Percentiles rank a stretch among this genome's conserved stretches.
phyloP scores from a whole-genome alignment of 35 echinoderm and acorn worm genomes.

The Ophiothrix spiculata region DNA sequence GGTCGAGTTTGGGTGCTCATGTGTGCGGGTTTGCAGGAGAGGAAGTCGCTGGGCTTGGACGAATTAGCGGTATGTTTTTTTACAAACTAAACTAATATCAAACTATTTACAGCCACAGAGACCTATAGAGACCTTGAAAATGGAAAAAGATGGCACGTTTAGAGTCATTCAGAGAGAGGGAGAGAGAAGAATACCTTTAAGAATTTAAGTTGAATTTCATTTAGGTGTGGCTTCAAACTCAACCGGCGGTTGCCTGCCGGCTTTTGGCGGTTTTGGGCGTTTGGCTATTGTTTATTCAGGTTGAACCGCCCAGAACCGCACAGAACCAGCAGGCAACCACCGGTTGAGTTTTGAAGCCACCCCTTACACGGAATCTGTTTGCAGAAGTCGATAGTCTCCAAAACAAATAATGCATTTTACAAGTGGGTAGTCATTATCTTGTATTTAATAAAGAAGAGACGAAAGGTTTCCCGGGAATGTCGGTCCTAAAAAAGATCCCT shows the following conservation, averaged over 20 bases:
- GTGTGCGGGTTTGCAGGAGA: slow-evolving; percentile 67
- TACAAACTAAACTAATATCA: no score
- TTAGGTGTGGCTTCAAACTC: no score
- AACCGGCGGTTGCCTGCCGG: no score
- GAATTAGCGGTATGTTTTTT: slow-evolving; percentile 72
- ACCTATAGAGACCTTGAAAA: background rate
- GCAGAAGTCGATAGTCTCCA: background rate
- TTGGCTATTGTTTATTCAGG: no score
- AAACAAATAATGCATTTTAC: background rate
- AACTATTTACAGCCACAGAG: background rate
- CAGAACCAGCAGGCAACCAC: no score
- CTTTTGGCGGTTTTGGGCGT: no score
- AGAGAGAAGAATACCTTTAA: background rate
- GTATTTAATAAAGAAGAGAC: no score
- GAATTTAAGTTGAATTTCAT: background rate
- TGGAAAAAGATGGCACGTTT: no score
- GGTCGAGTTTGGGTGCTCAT: slow-evolving; percentile 74
- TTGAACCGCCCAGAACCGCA: no score
- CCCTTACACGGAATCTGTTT: background rate
- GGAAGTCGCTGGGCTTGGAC: slow-evolving; percentile 41
- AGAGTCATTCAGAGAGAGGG: background rate
- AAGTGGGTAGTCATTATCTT: no score
- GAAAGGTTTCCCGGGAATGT: no score
- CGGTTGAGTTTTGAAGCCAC: no score
- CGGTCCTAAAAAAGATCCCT: background rate